Base-by-base conservation (phyloP, 2,797 vertebrate species). In the Bovichtus variegatus region DNA sequence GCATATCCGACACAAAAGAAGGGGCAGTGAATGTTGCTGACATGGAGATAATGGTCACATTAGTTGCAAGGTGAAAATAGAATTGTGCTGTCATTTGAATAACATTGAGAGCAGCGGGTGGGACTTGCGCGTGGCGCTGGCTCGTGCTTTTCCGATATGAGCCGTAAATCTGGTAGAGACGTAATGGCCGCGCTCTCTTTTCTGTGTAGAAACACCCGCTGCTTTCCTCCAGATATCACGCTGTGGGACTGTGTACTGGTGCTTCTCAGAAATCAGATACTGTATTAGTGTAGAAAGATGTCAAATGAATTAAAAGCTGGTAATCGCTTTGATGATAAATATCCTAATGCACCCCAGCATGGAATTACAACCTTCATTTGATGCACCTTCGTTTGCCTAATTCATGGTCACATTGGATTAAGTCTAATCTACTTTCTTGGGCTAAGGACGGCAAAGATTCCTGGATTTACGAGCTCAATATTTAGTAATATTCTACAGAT, bases 251-350 rank as follows among this genome's bases (percentile, higher is more conserved):
- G 57, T 65, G 87, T 41, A 31, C 80, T 51, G 81, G 68, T 55
- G 78, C 84, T 73, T n/a, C 74, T 92, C 85, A 91, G 83, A 73
- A 81, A 89, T 91, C 91, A 87, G 65, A 83, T 76, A 61, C 80
- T 36, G 75, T 78, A 93, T 91, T 89, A 78, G 71, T 83, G 85
- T 83, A 88, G 91, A 94, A 90, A 90, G 87, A 86, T 91, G 93
- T 92, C 90, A 87, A 68, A 87, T 72, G 76, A 87, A 94, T 93
- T 91, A 86, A 82, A 87, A 81, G 83, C 60, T 18, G 7, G 64
- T 62, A 61, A 70, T 87, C n/a, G 34, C 71, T 74, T 73, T 87
- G 73, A 85, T 74, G 74, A 78, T 80, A 75, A 84, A 83, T 70
- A 73, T 78, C 62, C 74, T 87, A 90, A 93, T 83, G 71, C 44